Base-by-base conservation (phyloP, 2,797 vertebrate species). In the Erethizon dorsatum region DNA sequence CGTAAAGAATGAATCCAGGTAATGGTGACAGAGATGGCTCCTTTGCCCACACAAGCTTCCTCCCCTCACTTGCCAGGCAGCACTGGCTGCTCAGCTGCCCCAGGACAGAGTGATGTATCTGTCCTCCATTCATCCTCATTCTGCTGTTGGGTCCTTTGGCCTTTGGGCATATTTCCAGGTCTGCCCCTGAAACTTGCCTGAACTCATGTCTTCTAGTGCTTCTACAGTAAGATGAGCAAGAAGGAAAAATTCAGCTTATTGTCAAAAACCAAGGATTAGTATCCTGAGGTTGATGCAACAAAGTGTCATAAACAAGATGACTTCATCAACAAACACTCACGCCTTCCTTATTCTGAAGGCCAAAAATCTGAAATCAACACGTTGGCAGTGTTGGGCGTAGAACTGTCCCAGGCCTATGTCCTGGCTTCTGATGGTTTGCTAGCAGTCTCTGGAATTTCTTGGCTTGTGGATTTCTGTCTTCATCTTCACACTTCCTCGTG, bases 31-130 rank as follows among this genome's bases (percentile, higher is more conserved):
- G 31, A 5, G 63, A 7, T 3, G 4, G 1, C 54, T 83, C 8
- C 3, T n/a, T 11, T 7, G 11, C 20, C 31, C 20, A 47, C 24
- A 24, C 0, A 22, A 10, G 6, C 17, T 45, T 15, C 24, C 17
- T 24, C 2, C 26, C 12, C 41, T 47, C 26, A 13, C n/a, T 73
- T 0, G 33, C 3, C 3, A 18, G 15, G 37, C 31, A 50, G 20
- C 4, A 3, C 2, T 1, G 11, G 41, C 9, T 6, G 41, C 50
- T 80, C 1, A 9, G 5, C 24, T 5, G 1, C 47, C n/a, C 41
- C 4, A 8, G 17, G 14, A 52, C 2, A 41, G 4, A 52, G 2
- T 14, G 6, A 1, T 5, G 18, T 0, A 5, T 3, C 28, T 24
- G 5, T 33, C 50, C 14, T 17, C 33, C 12, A 33, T 4, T 14